Conservation (phyloP, 1,140 invertebrate genomes). For the Anthonomus grandis region DNA sequence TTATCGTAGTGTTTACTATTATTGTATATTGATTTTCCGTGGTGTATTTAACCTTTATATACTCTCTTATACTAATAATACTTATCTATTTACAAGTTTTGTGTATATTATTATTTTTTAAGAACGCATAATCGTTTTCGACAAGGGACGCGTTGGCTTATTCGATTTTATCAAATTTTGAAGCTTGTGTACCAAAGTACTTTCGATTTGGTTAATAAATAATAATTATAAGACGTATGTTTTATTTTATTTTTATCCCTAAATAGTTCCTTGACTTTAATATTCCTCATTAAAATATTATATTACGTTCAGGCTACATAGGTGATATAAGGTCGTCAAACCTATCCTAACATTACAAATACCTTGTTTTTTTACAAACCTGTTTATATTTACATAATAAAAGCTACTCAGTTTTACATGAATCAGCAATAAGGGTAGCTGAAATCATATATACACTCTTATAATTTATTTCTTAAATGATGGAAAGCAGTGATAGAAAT, state of each 20-base stretch:
- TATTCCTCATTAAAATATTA: no score
- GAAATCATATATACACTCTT: no score
- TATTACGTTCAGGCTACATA: no score
- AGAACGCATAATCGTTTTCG: constrained; percentile 15
- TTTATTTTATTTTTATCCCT: not conserved
- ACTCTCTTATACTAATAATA: constrained; percentile 17
- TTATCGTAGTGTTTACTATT: constrained; percentile 21
- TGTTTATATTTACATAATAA: no score
- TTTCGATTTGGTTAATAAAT: constrained; percentile 28
- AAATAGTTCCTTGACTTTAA: not conserved
- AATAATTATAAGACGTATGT: constrained; percentile 7
- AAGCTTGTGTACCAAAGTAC: constrained; percentile 27
- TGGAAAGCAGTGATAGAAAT: no score
- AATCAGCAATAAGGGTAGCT: no score
- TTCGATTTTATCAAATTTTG: constrained; percentile 6
- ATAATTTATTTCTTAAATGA: no score
- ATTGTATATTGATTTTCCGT: constrained; percentile 19
- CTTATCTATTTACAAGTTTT: constrained; percentile 19
- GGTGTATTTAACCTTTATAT: constrained; percentile 19
- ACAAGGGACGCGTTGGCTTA: not conserved
- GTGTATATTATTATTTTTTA: constrained; percentile 23
- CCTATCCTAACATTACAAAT: no score
- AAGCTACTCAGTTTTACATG: no score
- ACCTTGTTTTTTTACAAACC: no score
- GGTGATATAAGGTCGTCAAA: no score